Conservation (phyloP, 2,888 invertebrate species). For the Cancer borealis region DNA sequence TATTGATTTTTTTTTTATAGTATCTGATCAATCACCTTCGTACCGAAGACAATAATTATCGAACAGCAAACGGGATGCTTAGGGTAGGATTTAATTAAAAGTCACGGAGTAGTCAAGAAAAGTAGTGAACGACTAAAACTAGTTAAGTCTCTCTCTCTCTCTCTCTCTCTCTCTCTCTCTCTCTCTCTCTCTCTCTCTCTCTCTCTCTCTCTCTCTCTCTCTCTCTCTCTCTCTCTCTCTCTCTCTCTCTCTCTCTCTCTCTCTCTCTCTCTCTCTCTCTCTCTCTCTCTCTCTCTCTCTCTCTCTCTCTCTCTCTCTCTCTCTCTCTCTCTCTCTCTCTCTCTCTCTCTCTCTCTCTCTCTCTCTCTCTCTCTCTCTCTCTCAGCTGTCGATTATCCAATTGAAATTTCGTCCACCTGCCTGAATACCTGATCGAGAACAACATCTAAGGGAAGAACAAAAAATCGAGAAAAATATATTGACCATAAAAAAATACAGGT, state of each 20-base stretch:
- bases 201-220: constrained; percentile 52
- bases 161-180: not conserved
- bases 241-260: constrained; percentile 36
- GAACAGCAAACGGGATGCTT: not conserved
- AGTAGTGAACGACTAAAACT: not conserved
- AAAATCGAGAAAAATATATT: no score
- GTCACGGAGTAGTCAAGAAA: not conserved
- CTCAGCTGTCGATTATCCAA: not conserved
- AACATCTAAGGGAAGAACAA: not conserved
- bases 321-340: constrained; percentile 55
- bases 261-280: constrained; percentile 50
- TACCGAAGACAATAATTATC: no score
- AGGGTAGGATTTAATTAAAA: not conserved
- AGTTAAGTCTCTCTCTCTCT: no score
- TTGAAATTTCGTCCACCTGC: not conserved
- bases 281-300: constrained; percentile 56
- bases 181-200: not conserved
- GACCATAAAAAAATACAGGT: no score
- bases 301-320: constrained; percentile 60
- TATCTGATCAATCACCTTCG: not conserved
- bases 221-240: constrained; percentile 37
- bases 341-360: constrained; percentile 14
- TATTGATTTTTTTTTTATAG: no score
- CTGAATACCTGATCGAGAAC: not conserved
- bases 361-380: not conserved